Evolutionary conservation across 2,113 vertebrate genomes (phyloP).

Genomic region (Grammomys surdaster): DNA sequence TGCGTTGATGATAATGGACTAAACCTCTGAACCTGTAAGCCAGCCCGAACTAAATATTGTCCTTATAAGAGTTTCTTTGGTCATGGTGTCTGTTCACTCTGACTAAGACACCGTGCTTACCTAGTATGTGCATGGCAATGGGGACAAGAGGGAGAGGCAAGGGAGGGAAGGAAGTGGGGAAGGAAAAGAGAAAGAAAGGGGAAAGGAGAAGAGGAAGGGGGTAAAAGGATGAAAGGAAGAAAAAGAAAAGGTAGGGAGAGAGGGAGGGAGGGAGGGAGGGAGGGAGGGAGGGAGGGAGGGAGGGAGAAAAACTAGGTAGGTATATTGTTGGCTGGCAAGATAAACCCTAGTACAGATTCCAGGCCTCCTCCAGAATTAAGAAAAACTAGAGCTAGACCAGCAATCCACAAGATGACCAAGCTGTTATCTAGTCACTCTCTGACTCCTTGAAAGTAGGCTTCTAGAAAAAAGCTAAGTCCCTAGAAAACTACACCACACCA

Average conservation of each 20-base stretch:
- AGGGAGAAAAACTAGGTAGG: neutral
- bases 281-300: fast-evolving
- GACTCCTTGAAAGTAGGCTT: neutral
- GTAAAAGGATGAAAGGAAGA: no score
- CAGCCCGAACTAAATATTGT: no score
- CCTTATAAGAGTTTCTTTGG: no score
- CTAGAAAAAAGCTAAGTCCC: neutral
- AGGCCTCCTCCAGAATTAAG: neutral
- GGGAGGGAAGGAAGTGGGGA: neutral
- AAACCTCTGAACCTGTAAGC: no score
- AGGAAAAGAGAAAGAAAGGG: no score
- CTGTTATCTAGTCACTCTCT: neutral
- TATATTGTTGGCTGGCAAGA: neutral
- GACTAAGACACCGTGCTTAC: neutral
- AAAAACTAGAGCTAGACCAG: neutral
- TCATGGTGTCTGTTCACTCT: no score
- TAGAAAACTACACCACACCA: neutral
- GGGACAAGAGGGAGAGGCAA: no score
- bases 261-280: neutral
- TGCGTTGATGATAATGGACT: no score
- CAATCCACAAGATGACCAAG: neutral
- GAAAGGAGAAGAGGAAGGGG: no score
- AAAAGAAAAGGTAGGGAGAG: no score
- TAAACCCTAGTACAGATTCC: neutral
- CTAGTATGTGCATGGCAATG: neutral